phyloP scores from a whole-genome alignment of 35 echinoderm and acorn worm species.

The Heliocidaris tuberculata region DNA sequence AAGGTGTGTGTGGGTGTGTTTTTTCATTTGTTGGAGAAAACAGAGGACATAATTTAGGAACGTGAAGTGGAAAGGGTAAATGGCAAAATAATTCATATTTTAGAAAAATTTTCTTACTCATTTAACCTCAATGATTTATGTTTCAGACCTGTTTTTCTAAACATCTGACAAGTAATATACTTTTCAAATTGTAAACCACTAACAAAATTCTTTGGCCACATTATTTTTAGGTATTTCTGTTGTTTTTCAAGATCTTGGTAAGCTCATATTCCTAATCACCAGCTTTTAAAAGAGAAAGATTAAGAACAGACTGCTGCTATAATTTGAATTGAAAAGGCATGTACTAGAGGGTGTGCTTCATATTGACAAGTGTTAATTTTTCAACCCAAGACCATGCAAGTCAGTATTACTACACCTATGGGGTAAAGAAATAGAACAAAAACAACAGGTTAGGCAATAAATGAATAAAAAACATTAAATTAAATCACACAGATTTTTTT shows the following conservation, averaged over 20 bases:
- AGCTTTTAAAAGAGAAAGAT: background rate
- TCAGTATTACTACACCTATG: constrained; percentile 10
- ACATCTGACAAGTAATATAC: background rate
- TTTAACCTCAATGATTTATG: background rate
- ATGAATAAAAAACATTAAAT: background rate
- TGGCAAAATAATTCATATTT: background rate
- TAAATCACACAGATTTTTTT: background rate
- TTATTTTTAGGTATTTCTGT: background rate
- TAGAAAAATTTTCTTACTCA: background rate
- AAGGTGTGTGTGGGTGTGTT: background rate
- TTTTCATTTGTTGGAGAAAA: background rate
- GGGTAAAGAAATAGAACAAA: constrained; percentile 11
- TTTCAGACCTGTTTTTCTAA: background rate
- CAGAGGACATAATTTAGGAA: background rate
- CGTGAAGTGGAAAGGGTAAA: background rate
- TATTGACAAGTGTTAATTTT: background rate
- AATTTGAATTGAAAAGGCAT: background rate
- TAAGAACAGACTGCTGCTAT: background rate
- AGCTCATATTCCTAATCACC: background rate
- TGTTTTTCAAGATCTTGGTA: background rate
- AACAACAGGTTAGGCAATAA: background rate
- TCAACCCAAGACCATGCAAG: constrained; percentile 15
- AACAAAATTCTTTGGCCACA: background rate
- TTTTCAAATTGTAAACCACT: background rate
- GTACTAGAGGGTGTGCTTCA: background rate